Evolutionary conservation across 1,140 invertebrate genomes (phyloP).

Genomic region (Apis dorsata): DNA sequence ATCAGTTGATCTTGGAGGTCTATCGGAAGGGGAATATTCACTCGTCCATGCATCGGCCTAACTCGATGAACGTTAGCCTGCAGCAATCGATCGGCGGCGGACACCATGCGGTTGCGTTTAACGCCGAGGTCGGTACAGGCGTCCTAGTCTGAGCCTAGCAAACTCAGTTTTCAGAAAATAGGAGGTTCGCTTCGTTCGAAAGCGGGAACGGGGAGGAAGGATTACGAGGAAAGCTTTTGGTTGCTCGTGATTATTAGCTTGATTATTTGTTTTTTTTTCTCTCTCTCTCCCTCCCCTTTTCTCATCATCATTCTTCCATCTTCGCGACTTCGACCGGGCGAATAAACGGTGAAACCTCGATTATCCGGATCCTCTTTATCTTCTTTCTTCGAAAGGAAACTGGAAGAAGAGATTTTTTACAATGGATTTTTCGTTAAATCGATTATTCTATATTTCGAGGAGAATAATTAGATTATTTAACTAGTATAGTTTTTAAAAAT

Average conservation of each 20-base stretch:
- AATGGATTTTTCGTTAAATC: too few species aligned
- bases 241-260: not conserved
- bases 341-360: not conserved
- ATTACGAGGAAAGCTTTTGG: too few species aligned
- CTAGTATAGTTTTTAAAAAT: too few species aligned
- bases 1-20: constrained; percentile 87
- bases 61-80: constrained; percentile 70
- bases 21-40: constrained; percentile 82
- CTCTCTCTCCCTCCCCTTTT: too few species aligned
- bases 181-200: not conserved
- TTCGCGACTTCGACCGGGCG: not conserved
- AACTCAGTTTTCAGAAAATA: not conserved
- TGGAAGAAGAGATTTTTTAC: too few species aligned
- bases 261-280: not conserved
- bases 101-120: constrained; percentile 90
- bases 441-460: too few species aligned
- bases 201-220: not conserved
- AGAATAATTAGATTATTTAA: too few species aligned
- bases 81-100: constrained; percentile 64
- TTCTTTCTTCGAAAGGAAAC: too few species aligned
- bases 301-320: not conserved
- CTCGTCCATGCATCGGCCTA: constrained; percentile 67
- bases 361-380: too few species aligned
- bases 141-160: constrained; percentile 76
- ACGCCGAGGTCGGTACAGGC: constrained; percentile 89